Evolutionary conservation across 30 jellyfish, hydroid and myxozoan species (phyloP), one percentile per base, ranked within the genome.

Genomic region (Hydra vulgaris): DNA sequence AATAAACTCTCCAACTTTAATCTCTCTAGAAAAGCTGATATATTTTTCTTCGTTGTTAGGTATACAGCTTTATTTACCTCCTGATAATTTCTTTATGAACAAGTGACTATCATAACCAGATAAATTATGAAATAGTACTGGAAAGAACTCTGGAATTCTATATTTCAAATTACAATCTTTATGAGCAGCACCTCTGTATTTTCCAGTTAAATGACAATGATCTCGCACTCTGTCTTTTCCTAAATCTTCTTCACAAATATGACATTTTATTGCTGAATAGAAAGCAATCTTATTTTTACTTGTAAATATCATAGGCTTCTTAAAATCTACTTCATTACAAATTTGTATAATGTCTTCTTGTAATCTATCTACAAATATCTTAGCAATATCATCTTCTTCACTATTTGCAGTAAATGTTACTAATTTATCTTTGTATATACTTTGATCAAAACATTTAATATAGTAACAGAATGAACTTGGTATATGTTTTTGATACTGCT

Each of bases 121-220:
- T 23, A 79, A 72, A 17, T 85, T 79, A 73, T 83, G 90, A 83
- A 76, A 74, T 18, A 66, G 52, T 20, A 75, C 68, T 0, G 90
- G 90, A 8, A 76, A 25, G 66, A 26, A 66, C 1, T 76, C 21
- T 0, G 88, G 89, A 16, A 53, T 66, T 71, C 26, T 21, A 26
- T 83, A 83, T 4, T 71, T 74, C 72, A 83, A 74, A 66, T 83
- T 83, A 66, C 89, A 83, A 12, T 75, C 66, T 21, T 74, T 54
- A 66, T 83, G 90, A 12, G 90, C 89, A 7, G 93, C 89, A 54
- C 93, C 93, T 25, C 93, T 70, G 70, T 76, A 84, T 17, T 23
- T 19, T 27, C 89, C 93, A 17, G 93, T 84, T 18, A 23, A 53
- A 53, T 84, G 93, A 78, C 84, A 66, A 69, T 84, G 93, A 53